Evolutionary conservation across 2,113 vertebrate species (phyloP).

Genomic region (Nanorana parkeri): DNA sequence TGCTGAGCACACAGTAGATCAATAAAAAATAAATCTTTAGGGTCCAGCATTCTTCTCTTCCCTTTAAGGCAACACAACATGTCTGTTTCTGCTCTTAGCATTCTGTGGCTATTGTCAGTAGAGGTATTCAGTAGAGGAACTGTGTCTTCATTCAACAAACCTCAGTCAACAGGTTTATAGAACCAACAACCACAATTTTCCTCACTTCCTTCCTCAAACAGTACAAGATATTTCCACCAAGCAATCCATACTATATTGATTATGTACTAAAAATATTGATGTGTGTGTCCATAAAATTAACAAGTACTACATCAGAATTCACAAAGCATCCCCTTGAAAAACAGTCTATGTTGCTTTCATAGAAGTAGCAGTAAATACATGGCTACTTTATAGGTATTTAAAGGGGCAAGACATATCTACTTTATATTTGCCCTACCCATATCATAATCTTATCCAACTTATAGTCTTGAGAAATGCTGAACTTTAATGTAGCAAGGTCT

Average conservation of each 20-base stretch:
- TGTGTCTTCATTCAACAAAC: background rate
- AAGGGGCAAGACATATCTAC: too few relatives aligned
- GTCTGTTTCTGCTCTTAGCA: background rate
- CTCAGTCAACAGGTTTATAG: slow-evolving; percentile 26
- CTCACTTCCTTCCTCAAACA: slow-evolving; percentile 7
- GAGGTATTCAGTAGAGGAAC: background rate
- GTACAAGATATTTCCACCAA: slow-evolving; percentile 11
- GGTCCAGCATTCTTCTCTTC: slow-evolving; percentile 4
- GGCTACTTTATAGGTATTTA: background rate
- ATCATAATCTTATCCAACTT: too few relatives aligned
- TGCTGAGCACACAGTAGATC: slow-evolving; percentile 37
- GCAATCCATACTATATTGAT: slow-evolving; percentile 13
- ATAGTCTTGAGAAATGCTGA: too few relatives aligned
- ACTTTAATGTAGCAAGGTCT: too few relatives aligned
- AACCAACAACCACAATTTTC: slow-evolving; percentile 11
- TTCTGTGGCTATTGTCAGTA: background rate
- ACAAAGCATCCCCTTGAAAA: background rate
- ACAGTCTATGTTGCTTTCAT: background rate
- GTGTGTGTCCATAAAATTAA: slow-evolving; percentile 14
- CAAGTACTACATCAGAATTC: slow-evolving; percentile 38
- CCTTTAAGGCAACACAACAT: background rate
- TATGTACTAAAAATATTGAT: slow-evolving; percentile 26
- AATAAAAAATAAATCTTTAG: slow-evolving; percentile 44
- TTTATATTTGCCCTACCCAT: too few relatives aligned
- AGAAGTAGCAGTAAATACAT: background rate